Base-by-base conservation (phyloP, 1,140 invertebrate genomes). In the Gryllus bimaculatus region DNA sequence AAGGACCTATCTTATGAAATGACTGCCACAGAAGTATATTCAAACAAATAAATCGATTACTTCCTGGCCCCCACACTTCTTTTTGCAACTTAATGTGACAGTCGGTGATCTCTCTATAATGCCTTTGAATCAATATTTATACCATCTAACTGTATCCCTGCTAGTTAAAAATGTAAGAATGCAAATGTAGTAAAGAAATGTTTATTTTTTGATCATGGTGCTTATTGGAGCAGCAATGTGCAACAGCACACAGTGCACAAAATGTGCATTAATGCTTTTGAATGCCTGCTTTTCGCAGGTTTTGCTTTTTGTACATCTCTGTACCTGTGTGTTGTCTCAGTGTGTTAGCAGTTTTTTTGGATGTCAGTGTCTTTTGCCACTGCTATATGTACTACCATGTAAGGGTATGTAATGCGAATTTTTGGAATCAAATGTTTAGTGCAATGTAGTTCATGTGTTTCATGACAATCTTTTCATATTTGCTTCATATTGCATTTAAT, bases 131-230 rank as follows among this genome's bases (percentile, higher is more conserved):
- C 18, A 18, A 10, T 66, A 18, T 66, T 13, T 13, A 66, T 66
- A 66, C 18, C 18, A 66, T 66, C 54, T 66, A 39, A 39, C 26
- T 39, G 26, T 39, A 39, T 39, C 26, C 26, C 26, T 66, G 54
- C 54, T 66, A 66, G 54, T 66, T 66, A 18, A 66, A 10, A 66
- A 39, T 39, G 54, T 66, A 13, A 66, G 10, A 13, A 66, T 13
- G 18, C 10, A 66, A 66, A 66, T 66, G 54, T 66, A 18, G 54
- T 18, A 66, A 18, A 66, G 54, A 66, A 66, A 66, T 66, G 10
- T 66, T 66, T 66, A 66, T 66, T 66, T 66, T 66, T 66, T 66
- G 54, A 66, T 66, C 54, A 66, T 66, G 54, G 54, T 66, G 54
- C 54, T 66, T 66, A 66, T 66, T 66, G 10, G 54, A 66, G 18